phyloP scores from a whole-genome alignment of 2,888 invertebrate species.

The Steinernema carpocapsae region DNA sequence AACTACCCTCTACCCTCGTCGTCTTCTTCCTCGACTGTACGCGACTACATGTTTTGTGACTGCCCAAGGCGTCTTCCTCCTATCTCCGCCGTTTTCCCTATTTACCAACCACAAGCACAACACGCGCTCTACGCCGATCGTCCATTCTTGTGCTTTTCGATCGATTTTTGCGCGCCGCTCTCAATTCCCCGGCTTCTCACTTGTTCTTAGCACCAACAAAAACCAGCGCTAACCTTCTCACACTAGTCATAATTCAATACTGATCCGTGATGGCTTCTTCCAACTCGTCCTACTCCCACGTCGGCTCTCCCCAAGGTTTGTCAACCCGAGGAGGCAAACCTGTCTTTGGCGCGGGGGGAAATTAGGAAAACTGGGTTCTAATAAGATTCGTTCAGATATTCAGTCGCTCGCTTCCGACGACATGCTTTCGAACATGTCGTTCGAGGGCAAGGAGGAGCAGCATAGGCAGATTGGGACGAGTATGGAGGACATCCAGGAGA shows the following conservation, averaged over 20 bases:
- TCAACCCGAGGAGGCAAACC: neutral
- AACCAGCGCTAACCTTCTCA: neutral
- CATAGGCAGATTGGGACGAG: neutral
- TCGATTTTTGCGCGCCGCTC: neutral
- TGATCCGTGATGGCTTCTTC: neutral
- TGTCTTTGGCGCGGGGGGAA: too few relatives aligned
- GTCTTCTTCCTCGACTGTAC: neutral
- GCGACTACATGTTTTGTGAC: slow-evolving; percentile 15
- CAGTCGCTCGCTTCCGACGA: neutral
- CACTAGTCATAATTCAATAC: neutral
- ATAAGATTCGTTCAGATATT: neutral
- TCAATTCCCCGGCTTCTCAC: neutral
- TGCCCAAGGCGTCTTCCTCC: neutral
- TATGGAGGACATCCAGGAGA: slow-evolving; percentile 27
- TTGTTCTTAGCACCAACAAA: neutral
- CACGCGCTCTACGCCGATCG: neutral
- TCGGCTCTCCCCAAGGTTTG: neutral
- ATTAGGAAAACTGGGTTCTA: neutral
- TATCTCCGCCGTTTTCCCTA: neutral
- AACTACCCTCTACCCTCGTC: neutral
- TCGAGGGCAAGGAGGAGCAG: slow-evolving; percentile 12
- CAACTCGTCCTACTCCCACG: neutral
- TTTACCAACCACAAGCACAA: neutral
- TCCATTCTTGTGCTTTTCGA: neutral
- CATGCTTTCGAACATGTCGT: slow-evolving; percentile 10